Conservation (phyloP, 2,888 invertebrate genomes). For the Acanthosoma haemorrhoidale region DNA sequence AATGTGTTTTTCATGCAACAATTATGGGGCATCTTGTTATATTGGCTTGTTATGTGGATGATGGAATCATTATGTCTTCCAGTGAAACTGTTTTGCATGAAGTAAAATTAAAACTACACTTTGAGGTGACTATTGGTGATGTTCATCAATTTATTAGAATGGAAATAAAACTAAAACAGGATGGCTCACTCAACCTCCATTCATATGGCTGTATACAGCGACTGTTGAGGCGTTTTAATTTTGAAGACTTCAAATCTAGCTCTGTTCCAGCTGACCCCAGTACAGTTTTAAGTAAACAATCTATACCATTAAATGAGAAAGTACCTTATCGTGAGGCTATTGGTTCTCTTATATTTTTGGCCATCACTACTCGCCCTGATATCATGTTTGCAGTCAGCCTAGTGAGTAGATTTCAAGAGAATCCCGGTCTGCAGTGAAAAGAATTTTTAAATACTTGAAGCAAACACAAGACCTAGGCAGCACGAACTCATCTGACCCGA, state of each 20-base stretch:
- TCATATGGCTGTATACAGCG: neutral
- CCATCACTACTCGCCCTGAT: conserved; percentile 19
- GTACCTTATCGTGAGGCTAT: conserved; percentile 17
- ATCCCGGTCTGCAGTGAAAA: conserved; percentile 21
- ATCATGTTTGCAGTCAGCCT: conserved; percentile 19
- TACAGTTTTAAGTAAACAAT: neutral
- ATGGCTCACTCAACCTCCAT: neutral
- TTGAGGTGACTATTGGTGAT: neutral
- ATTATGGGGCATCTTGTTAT: neutral
- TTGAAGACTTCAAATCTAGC: neutral
- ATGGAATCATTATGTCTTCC: conserved; percentile 6
- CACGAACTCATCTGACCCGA: neutral
- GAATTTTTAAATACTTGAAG: conserved; percentile 22
- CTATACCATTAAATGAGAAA: conserved; percentile 13
- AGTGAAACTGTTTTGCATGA: neutral
- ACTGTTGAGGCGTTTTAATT: neutral
- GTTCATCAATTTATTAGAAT: conserved; percentile 6
- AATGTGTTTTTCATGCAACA: neutral
- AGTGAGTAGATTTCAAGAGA: conserved; percentile 15
- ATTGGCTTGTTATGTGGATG: conserved; percentile 1
- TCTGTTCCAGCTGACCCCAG: neutral
- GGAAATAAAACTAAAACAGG: conserved; percentile 6
- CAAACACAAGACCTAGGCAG: neutral
- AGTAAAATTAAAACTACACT: conserved; percentile 4
- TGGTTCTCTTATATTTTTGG: conserved; percentile 8